These are phyloP conservation scores for Anthopleura sola DNA, from an alignment of 64 coral and sea anemone genomes.

Conservation along the genomic window DNA sequence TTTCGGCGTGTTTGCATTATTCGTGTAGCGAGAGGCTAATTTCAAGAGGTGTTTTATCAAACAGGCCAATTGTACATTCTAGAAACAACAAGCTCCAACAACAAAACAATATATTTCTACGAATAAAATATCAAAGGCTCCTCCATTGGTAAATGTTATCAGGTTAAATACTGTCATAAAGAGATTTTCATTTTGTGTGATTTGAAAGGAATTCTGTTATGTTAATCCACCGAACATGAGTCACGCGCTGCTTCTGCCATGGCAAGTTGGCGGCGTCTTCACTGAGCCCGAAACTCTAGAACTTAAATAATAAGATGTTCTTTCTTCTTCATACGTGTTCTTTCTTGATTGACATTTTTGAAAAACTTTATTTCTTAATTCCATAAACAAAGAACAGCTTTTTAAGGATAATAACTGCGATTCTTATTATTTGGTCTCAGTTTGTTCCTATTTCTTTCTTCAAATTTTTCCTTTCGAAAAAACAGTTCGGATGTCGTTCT, in stretches of 20 bases:
- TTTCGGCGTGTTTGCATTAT: neutral
- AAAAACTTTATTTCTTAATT: no score
- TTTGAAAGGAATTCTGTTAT: neutral
- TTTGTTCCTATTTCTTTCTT: no score
- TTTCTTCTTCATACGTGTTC: no score
- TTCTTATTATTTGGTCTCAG: no score
- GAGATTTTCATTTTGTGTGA: neutral
- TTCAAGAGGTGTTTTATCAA: neutral
- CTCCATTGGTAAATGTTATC: slow-evolving; percentile 11
- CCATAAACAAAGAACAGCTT: no score
- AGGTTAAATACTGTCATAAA: neutral
- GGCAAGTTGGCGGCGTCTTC: neutral
- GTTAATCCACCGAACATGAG: neutral
- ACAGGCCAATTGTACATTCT: neutral
- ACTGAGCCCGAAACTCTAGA: no score
- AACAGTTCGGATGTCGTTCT: no score
- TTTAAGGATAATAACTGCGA: no score
- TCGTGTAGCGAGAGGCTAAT: neutral
- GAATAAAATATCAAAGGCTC: neutral
- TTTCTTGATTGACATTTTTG: no score
- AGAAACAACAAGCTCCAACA: neutral
- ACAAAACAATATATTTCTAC: neutral
- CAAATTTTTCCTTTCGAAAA: no score
- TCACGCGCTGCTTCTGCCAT: neutral
- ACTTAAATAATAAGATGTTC: no score